A percentile compares a stretch with the other conserved stretches of the same genome.
Evolutionary conservation across 2,888 invertebrate species (phyloP).

Genomic region (Cheilosia soror): DNA sequence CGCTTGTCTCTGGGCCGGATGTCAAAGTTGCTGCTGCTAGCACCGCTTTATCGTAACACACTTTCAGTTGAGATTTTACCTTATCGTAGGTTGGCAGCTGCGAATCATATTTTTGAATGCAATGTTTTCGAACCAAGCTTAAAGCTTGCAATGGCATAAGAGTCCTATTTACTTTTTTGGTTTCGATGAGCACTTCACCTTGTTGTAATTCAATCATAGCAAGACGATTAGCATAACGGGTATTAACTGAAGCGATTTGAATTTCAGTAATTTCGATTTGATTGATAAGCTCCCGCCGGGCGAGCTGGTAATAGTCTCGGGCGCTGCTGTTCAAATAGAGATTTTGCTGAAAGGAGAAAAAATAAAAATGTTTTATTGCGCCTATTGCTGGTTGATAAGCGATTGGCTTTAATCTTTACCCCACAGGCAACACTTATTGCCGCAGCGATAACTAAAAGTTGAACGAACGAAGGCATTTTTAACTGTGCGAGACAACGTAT

Average conservation of each 20-base stretch:
- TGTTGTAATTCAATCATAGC: constrained; percentile 27
- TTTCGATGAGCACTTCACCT: constrained; percentile 17
- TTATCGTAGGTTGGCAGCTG: constrained; percentile 15
- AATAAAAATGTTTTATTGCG: too few species aligned
- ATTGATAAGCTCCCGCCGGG: constrained; percentile 31
- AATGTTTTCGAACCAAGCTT: constrained; percentile 27
- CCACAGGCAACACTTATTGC: not conserved
- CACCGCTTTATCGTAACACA: constrained; percentile 13
- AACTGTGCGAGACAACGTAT: too few species aligned
- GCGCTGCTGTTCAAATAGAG: constrained; percentile 13
- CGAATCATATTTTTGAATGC: constrained; percentile 46
- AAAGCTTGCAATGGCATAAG: constrained; percentile 28
- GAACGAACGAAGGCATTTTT: constrained; percentile 8
- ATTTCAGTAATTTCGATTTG: constrained; percentile 13
- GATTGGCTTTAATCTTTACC: not conserved
- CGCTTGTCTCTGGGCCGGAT: not conserved
- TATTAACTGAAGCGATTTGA: constrained; percentile 17
- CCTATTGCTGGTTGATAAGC: too few species aligned
- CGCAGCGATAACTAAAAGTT: constrained; percentile 6
- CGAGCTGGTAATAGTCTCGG: constrained; percentile 27
- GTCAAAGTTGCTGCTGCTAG: not conserved
- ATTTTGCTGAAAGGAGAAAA: not conserved
- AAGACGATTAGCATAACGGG: constrained; percentile 16
- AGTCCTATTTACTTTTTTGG: constrained; percentile 18
- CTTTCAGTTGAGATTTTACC: not conserved